Conservation (phyloP, 2,113 vertebrate genomes). For the human region DNA sequence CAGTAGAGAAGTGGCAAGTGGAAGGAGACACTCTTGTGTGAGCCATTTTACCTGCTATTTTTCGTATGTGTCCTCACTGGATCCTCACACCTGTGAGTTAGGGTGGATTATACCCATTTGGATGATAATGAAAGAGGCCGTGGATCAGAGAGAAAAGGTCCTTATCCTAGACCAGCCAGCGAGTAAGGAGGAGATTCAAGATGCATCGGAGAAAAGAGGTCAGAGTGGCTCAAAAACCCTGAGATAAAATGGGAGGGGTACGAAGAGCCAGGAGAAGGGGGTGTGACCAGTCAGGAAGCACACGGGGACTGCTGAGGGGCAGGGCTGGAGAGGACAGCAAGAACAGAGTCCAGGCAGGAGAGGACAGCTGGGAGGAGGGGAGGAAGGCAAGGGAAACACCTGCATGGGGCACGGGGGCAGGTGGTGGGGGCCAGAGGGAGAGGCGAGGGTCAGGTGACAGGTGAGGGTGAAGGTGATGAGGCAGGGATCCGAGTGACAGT, state of each 20-base stretch:
- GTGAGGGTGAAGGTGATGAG: background rate
- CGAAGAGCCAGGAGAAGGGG: accelerated
- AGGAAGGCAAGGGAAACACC: background rate
- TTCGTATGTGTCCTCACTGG: accelerated
- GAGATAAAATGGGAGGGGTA: background rate
- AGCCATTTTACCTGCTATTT: background rate
- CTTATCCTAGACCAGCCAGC: background rate
- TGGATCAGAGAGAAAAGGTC: background rate
- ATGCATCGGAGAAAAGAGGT: background rate
- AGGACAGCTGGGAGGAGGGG: no score
- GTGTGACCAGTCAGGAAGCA: background rate
- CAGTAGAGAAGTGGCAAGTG: background rate
- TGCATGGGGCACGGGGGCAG: background rate
- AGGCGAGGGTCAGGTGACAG: background rate
- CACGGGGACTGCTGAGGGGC: background rate
- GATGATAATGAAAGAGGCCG: background rate
- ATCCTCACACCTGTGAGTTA: background rate
- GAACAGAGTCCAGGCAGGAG: background rate
- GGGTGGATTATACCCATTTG: no score
- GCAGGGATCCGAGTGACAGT: background rate
- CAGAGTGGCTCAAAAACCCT: background rate
- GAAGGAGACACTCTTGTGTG: background rate
- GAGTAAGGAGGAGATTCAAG: background rate
- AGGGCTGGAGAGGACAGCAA: no score
- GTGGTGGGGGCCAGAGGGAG: background rate